Evolutionary conservation across 35 echinoderm and acorn worm genomes (phyloP), one percentile per base, ranked within the genome.

Genomic region (Ptychodera flava): DNA sequence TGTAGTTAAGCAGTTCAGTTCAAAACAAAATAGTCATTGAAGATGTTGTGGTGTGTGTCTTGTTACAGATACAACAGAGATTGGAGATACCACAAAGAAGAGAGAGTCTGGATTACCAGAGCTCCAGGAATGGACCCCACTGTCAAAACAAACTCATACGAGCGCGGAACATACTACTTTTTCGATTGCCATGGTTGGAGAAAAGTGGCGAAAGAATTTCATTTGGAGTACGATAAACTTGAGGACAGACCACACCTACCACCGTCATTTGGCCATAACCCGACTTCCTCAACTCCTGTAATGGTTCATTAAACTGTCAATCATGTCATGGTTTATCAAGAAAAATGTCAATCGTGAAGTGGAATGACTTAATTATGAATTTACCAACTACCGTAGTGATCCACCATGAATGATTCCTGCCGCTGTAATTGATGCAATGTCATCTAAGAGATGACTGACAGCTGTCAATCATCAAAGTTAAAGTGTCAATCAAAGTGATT

Each of bases 61-160:
- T n/a, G n/a, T n/a, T n/a, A n/a, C n/a, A 99, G 96, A 35, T 99
- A 99, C 78, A 99, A 99, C 38, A 86, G 96, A 33, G 96, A 99
- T 37, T 99, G 96, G 96, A 94, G 96, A 75, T 99, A 99, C 82
- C 96, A 99, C 84, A 99, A 99, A 84, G 96, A 99, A 29, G 96
- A 99, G 88, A 88, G 96, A 83, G 96, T 99, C 0, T 99, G 96
- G 96, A 94, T 99, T 34, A 99, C 96, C 0, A 81, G 96, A 79
- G 96, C 92, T 0, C 96, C 96, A 1, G 93, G 93, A 29, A 99
- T 99, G 96, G 96, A 99, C 76, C 96, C 96, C 16, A 90, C 94
- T 64, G 91, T 99, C 37, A 99, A 99, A 79, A 99, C 96, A 30
- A 94, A 89, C 78, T 90, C 93, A 0, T 99, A 94, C 84, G 96